Base-by-base conservation (phyloP, 2,113 vertebrate species). In the Dicerorhinus sumatrensis region DNA sequence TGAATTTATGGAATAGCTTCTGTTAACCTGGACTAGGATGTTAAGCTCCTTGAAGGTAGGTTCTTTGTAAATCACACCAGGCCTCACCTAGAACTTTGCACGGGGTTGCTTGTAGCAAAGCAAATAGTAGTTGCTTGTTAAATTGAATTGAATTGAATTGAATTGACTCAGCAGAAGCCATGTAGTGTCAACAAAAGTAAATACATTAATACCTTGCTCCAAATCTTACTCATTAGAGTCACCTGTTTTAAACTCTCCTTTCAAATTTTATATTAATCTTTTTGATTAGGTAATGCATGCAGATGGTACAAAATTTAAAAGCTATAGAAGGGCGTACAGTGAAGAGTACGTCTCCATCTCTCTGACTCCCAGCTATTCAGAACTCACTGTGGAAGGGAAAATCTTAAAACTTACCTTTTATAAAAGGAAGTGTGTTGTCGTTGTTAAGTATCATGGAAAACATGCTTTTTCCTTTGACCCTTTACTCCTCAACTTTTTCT, bases 241-340 rank as follows among this genome's bases (percentile, higher is more conserved):
- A 60, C 29, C 67, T 77, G 18, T 91, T 85, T 29, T n/a, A 96
- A 95, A 83, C 51, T 72, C 65, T 85, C 12, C 31, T 93, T 90
- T 89, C 46, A 77, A 80, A 60, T 77, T 46, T 82, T 48, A 72
- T 27, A n/a, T 69, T 84, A 77, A 81, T n/a, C 75, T 73, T 73
- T 93, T 81, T 60, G 0, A 93, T 58, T 73, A 48, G 14, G 2
- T 69, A 33, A 60, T 67, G 1, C 42, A 65, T 54, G 48, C 29
- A 46, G 39, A 77, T 46, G 25, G 33, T 42, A 58, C 42, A 82
- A 85, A 97, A 82, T 51, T 48, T 62, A 82, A 77, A 91, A 79
- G 5, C 25, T 93, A 17, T 69, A 63, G 67, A 92, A 82, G 13
- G 18, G 9, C 46, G 62, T 27, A 46, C 1, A 33, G 14, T 8